Base-by-base conservation (phyloP, 2,113 vertebrate species). In the Probosciger aterrimus region DNA sequence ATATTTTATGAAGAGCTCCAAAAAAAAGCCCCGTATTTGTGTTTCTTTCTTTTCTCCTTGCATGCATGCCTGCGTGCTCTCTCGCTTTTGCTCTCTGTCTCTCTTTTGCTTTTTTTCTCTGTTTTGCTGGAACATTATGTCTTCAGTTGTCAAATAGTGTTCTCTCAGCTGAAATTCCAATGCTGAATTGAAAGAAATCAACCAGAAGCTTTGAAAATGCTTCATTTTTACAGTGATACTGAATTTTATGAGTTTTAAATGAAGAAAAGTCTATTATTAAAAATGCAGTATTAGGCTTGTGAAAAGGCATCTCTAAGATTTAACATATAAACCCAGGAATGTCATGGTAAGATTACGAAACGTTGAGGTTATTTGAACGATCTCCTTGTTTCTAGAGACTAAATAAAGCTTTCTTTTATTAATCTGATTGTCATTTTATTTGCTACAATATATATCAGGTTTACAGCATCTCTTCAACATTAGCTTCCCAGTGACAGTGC, bases 61-160 rank as follows among this genome's bases (percentile, higher is more conserved):
- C 33, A 31, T 57, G 47, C 57, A 31, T 50, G 28, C 27, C 22
- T 79, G 41, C 1, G 0, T 68, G 73, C 13, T 31, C 18, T 53
- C 69, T 75, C 4, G 2, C 31, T 74, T 86, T 55, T 4, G 0
- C 41, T 68, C 18, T 28, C 53, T 49, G 7, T 71, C 17, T 33
- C 41, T 86, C 31, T 62, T 52, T 65, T 1, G 2, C 15, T n/a
- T 84, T 90, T 92, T 94, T 57, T 12, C 41, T 93, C 79, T 94
- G 24, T 52, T 88, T 84, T 93, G 31, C 86, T 92, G 69, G 76
- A 92, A 93, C 39, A 67, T 67, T 88, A 63, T 82, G 65, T 88
- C 63, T 90, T 97, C 91, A 70, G 69, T 95, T 97, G 86, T 97
- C 88, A 97, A 86, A 85, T 81, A 93, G 75, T 67, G 88, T 96